Evolutionary conservation across 2,888 invertebrate genomes (phyloP).

Genomic region (Octodonta nipae): DNA sequence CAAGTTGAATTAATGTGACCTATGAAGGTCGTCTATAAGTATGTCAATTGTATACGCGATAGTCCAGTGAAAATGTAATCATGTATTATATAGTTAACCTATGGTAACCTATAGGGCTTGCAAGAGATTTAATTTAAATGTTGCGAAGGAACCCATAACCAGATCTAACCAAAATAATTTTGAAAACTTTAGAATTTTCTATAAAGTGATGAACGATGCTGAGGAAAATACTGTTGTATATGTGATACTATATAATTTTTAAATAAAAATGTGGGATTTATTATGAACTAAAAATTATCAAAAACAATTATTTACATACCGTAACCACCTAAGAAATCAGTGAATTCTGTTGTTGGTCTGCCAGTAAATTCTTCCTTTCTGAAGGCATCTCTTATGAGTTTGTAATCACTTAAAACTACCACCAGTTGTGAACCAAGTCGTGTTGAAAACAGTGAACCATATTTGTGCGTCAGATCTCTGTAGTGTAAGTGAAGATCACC

Average conservation of each 20-base stretch:
- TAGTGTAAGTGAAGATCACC: constrained; percentile 64
- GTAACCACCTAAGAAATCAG: constrained; percentile 73
- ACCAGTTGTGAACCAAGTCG: constrained; percentile 69
- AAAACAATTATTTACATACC: constrained; percentile 49
- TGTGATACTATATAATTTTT: background rate
- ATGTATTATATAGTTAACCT: constrained; percentile 15
- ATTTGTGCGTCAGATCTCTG: constrained; percentile 59
- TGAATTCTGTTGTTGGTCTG: constrained; percentile 73
- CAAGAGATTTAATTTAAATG: no score
- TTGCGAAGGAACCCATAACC: no score
- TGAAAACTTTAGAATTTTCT: no score
- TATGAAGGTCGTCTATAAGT: constrained; percentile 30
- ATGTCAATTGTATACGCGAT: constrained; percentile 27
- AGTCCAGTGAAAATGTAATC: no score
- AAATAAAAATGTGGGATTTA: constrained; percentile 7
- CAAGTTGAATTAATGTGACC: constrained; percentile 30
- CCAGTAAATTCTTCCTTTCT: constrained; percentile 77
- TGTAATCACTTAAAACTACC: constrained; percentile 76
- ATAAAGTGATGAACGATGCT: no score
- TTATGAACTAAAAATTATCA: constrained; percentile 1
- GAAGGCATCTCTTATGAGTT: constrained; percentile 73
- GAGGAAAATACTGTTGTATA: background rate
- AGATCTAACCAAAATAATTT: no score
- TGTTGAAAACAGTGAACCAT: constrained; percentile 71
- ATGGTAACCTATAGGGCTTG: no score